Conservation (phyloP, 92 coral and sea anemone species). For the Phenganax subtilis region DNA sequence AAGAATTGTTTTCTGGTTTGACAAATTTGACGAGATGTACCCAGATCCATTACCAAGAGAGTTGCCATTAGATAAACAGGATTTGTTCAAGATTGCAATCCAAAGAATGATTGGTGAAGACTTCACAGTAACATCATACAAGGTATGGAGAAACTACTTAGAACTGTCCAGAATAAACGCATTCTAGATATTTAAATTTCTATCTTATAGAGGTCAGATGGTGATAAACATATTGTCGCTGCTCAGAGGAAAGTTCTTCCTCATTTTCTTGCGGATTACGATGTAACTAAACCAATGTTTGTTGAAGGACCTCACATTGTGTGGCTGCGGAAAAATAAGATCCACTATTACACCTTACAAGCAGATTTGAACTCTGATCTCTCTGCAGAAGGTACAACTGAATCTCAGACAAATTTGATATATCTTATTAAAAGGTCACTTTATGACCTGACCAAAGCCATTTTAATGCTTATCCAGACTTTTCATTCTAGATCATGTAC, state of each 20-base stretch:
- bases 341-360: conserved; percentile 70
- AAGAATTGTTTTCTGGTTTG: conserved; percentile 87
- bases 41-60: conserved; percentile 81
- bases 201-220: conserved; percentile 41
- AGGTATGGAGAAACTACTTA: conserved; percentile 46
- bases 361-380: conserved; percentile 50
- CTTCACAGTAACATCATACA: conserved; percentile 48
- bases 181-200: too few relatives aligned
- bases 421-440: not conserved
- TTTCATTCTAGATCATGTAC: conserved; percentile 54
- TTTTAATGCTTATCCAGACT: not conserved
- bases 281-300: conserved; percentile 61
- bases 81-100: conserved; percentile 67
- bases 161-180: not conserved
- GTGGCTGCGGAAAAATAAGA: conserved; percentile 72
- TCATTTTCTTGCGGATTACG: conserved; percentile 55
- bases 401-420: not conserved
- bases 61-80: conserved; percentile 70
- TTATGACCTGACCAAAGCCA: not conserved
- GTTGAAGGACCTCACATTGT: conserved; percentile 87
- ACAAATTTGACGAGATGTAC: conserved; percentile 89
- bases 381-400: conserved; percentile 50
- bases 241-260: conserved; percentile 62
- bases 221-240: conserved; percentile 58
- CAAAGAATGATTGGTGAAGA: conserved; percentile 74